Base-by-base conservation (phyloP, 2,113 vertebrate species). In the Nyctibius bracteatus region DNA sequence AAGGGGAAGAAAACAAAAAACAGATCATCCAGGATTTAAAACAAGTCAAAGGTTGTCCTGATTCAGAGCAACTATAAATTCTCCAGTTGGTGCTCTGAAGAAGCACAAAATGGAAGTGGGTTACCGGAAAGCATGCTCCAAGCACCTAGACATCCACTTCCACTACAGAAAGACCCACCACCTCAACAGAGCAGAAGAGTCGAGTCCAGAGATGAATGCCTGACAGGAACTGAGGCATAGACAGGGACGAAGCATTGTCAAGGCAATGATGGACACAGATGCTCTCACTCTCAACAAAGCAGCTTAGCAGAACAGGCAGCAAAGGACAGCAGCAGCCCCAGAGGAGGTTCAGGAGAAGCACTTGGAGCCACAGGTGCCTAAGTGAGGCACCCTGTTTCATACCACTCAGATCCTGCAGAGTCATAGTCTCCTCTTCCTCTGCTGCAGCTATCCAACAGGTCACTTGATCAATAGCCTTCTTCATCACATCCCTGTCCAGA, bases 391-490 rank as follows among this genome's bases (percentile, higher is more conserved):
- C 30, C n/a, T 16, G 44, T 46, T 94, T 72, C 92, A 61, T 98
- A 98, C 98, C 98, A 51, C 81, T 25, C 17, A 98, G 91, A 37
- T 97, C 97, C 14, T 94, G 94, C 37, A 98, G 95, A 70, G 96
- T 79, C 95, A 98, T 93, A 71, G 94, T 97, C 37, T 97, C 97
- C 21, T 96, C 97, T 86, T 98, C 98, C 73, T 96, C 54, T 6
- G 98, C 98, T 83, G 83, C 77, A 70, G 66, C 28, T 83, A 98
- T 90, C 98, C 98, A 98, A 81, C n/a, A 41, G 0, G 98, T 98
- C 80, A 98, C 98, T 81, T 98, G 86, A 33, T 97, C 92, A 67
- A 98, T 98, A 82, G 97, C 97, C 79, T 88, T 90, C 94, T 97
- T 98, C 95, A 98, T 81, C 16, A 95, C 97, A 39, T 98, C 95